These are phyloP conservation scores for Drosophila cognata DNA, from an alignment of 2,888 invertebrate genomes.

Conservation along the genomic window DNA sequence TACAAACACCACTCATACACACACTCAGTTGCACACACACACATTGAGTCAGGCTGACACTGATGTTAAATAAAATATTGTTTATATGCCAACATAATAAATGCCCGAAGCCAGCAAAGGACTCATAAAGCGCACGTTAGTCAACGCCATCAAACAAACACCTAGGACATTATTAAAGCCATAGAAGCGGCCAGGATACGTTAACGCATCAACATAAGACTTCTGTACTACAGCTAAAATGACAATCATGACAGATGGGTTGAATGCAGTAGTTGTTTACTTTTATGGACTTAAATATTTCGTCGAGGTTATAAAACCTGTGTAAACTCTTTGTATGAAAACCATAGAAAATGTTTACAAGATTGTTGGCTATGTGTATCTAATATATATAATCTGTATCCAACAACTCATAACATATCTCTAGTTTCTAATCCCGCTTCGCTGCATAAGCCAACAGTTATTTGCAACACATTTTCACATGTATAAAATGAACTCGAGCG, in stretches of 20 bases:
- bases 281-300: constrained; percentile 14
- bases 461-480: neutral
- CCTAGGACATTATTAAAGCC: constrained; percentile 60
- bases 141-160: constrained; percentile 65
- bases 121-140: constrained; percentile 69
- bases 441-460: neutral
- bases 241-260: constrained; percentile 76
- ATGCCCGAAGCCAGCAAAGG: constrained; percentile 61
- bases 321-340: neutral
- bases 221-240: constrained; percentile 45
- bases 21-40: neutral
- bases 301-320: neutral
- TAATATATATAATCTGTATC: neutral
- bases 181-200: constrained; percentile 7
- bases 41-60: constrained; percentile 52
- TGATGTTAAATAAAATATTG: constrained; percentile 81
- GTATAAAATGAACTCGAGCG: constrained; percentile 3
- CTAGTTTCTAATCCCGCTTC: neutral
- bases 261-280: constrained; percentile 1
- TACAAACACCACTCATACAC: constrained; percentile 7
- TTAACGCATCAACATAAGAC: constrained; percentile 13
- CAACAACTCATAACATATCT: neutral
- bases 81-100: constrained; percentile 79
- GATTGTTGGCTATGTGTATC: neutral
- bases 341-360: neutral